Base-by-base conservation (phyloP, 2,113 vertebrate species). In the Prunella himalayana region DNA sequence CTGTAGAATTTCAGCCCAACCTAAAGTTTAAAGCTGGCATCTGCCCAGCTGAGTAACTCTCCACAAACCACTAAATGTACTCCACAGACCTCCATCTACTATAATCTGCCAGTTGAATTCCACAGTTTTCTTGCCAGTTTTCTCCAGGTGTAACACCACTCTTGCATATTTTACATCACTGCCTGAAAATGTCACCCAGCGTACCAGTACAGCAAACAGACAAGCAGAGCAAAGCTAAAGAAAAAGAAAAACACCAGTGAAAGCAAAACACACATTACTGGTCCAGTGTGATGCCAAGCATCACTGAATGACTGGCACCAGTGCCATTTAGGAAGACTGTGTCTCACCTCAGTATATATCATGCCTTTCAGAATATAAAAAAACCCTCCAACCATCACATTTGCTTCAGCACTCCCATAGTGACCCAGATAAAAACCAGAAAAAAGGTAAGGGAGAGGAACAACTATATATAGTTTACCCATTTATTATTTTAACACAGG, bases 381-480 rank as follows among this genome's bases (percentile, higher is more conserved):
- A 64, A 85, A 1, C 7, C 7, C 45, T 73, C 14, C 13, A 18
- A 19, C 16, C 28, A 68, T 12, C 37, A 45, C 30, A 66, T 47
- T 54, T 88, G 49, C 79, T 95, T 90, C 63, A 90, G 41, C 17
- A 65, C 16, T 86, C 33, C 54, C 22, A 56, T 5, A 51, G 35
- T 44, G 71, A 88, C 82, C 59, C 76, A 92, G 86, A 86, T 69
- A 65, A 85, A 71, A 85, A 60, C 28, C 65, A 21, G 37, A 64
- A 79, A 61, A 82, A 71, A 92, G 13, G 42, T 42, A 78, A 82
- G 16, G 45, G 41, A 71, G 12, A 15, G 42, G 42, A 93, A 72
- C 14, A 25, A 47, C 86, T 97, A 92, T 81, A 83, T 70, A 78
- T 88, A 96, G 71, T 70, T 88, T 88, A 83, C 71, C 88, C 83